Evolutionary conservation across 2,797 vertebrate genomes (phyloP).

Genomic region (Diplodus puntazzo): DNA sequence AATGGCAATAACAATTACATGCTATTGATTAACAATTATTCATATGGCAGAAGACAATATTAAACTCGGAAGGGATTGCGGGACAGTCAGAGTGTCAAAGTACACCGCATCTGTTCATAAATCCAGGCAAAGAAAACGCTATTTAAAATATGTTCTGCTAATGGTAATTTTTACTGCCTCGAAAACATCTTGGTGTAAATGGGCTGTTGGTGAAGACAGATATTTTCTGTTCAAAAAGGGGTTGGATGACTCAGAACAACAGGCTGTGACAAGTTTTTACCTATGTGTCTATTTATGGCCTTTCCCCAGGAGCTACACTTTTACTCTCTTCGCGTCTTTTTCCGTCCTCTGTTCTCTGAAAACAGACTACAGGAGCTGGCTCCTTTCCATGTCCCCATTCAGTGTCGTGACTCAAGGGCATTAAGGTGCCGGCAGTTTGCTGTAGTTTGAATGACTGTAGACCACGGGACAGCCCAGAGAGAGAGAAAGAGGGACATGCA

Average conservation of each 20-base stretch:
- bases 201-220: not conserved
- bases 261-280: conserved; percentile 48
- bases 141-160: conserved; percentile 3
- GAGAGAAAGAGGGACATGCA: conserved; percentile 33
- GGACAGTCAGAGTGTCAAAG: not conserved
- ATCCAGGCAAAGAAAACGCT: not conserved
- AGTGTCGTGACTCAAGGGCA: conserved; percentile 70
- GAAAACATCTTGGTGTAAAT: conserved; percentile 25
- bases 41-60: conserved; percentile 6
- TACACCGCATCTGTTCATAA: too few species aligned
- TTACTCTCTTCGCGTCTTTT: conserved; percentile 55
- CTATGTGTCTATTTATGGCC: conserved; percentile 66
- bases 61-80: conserved; percentile 16
- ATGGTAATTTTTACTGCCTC: conserved; percentile 7
- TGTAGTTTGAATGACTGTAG: conserved; percentile 64
- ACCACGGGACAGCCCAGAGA: conserved; percentile 39
- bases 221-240: conserved; percentile 25
- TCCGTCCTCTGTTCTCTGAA: conserved; percentile 60
- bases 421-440: conserved; percentile 55
- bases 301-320: conserved; percentile 58
- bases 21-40: conserved; percentile 57
- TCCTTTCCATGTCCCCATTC: conserved; percentile 66
- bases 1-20: conserved; percentile 61
- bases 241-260: conserved; percentile 50
- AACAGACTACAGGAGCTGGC: conserved; percentile 57